Percentiles rank a stretch among this genome's conserved stretches.
Conservation (phyloP, 2,888 invertebrate species). For the Nephrotoma appendiculata region DNA sequence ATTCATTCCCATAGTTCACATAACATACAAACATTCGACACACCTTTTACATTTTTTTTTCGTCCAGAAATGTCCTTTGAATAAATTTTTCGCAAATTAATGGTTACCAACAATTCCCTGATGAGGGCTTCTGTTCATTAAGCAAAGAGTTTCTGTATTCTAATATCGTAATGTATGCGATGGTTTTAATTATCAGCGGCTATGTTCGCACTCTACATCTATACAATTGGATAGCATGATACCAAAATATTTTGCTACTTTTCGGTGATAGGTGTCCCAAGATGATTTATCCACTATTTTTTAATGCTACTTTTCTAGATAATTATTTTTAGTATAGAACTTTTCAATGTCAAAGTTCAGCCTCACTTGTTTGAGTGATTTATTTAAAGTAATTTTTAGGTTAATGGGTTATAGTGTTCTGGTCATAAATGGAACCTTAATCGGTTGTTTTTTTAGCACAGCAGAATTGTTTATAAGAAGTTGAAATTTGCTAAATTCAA, state of each 20-base stretch:
- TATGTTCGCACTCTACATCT: neutral
- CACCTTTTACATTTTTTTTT: neutral
- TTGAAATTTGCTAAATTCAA: too few relatives aligned
- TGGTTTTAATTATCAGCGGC: neutral
- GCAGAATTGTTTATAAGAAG: too few relatives aligned
- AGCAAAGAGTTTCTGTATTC: neutral
- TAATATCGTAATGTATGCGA: neutral
- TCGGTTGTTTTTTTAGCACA: too few relatives aligned
- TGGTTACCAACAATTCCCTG: neutral
- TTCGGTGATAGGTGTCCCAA: neutral
- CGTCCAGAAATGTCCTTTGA: neutral
- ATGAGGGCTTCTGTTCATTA: neutral
- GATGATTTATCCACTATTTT: neutral
- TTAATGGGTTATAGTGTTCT: neutral
- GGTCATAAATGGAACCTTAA: too few relatives aligned
- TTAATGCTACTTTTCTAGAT: neutral
- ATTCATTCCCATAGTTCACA: neutral
- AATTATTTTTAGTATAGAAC: neutral
- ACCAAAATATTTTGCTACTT: neutral
- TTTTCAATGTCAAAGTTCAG: neutral
- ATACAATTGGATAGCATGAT: neutral
- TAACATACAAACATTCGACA: neutral
- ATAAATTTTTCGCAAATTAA: neutral
- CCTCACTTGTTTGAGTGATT: neutral
- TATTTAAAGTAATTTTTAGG: neutral